Conservation (phyloP, 64 coral and sea anemone genomes). For the Pocillopora verrucosa region DNA sequence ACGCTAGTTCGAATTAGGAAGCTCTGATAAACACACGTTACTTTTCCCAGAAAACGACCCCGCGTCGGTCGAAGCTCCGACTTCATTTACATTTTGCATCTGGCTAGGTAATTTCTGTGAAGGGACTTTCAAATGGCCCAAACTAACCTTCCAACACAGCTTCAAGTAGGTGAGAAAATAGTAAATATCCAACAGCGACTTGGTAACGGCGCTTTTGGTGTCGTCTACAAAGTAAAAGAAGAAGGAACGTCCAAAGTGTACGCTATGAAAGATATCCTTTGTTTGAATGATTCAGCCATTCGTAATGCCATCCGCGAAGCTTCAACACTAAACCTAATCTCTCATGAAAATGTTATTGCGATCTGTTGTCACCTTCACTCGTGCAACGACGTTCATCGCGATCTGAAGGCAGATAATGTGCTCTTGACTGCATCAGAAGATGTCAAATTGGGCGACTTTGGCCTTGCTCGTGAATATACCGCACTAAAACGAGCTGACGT, state of each 20-base stretch:
- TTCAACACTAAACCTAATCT: slow-evolving; percentile 15
- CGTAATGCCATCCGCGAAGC: slow-evolving; percentile 40
- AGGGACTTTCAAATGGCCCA: no score
- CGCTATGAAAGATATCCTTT: slow-evolving; percentile 57
- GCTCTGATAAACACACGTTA: no score
- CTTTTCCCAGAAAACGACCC: no score
- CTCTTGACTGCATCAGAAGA: slow-evolving; percentile 48
- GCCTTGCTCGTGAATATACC: slow-evolving; percentile 56
- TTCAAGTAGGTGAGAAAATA: background rate
- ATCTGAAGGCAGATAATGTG: slow-evolving; percentile 74
- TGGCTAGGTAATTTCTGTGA: no score
- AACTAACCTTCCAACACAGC: no score
- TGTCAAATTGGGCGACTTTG: slow-evolving; percentile 77
- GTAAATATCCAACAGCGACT: background rate
- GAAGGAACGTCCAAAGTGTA: background rate
- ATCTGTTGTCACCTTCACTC: slow-evolving; percentile 55
- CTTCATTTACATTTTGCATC: no score
- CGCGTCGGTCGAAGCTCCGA: no score
- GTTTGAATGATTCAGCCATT: slow-evolving; percentile 19
- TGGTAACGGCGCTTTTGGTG: slow-evolving; percentile 22
- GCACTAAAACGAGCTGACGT: slow-evolving; percentile 9
- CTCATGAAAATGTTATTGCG: slow-evolving; percentile 39
- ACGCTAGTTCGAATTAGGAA: no score
- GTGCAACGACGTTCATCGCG: slow-evolving; percentile 33
- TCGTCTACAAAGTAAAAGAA: slow-evolving; percentile 11